Evolutionary conservation across 2,888 invertebrate genomes (phyloP).

Genomic region (Achlya flavicornis): DNA sequence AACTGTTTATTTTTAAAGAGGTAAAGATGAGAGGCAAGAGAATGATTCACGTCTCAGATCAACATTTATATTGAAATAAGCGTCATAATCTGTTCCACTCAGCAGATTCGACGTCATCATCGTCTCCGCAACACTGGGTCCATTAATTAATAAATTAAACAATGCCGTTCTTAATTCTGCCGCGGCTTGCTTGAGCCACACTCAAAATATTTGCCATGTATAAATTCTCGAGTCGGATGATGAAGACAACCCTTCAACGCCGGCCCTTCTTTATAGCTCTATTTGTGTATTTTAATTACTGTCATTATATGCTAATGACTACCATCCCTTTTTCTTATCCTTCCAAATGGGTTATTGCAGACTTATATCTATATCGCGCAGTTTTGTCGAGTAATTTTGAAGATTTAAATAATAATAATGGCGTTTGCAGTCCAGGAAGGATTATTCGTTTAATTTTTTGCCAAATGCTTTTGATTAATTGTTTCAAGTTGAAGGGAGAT

Average conservation of each 20-base stretch:
- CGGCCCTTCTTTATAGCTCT: conserved; percentile 85
- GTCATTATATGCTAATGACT: conserved; percentile 87
- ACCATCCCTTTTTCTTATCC: conserved; percentile 85
- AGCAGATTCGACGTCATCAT: conserved; percentile 49
- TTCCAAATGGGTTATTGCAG: conserved; percentile 81
- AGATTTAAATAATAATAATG: conserved; percentile 81
- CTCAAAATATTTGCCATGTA: conserved; percentile 82
- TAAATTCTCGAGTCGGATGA: conserved; percentile 79
- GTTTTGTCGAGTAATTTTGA: conserved; percentile 71
- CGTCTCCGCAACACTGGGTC: conserved; percentile 70
- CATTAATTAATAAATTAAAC: conserved; percentile 83
- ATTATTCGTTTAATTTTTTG: conserved; percentile 68
- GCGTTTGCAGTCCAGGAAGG: conserved; percentile 55
- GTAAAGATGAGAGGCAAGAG: background rate
- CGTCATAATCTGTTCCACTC: conserved; percentile 48
- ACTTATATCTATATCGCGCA: conserved; percentile 77
- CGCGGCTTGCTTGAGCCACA: conserved; percentile 67
- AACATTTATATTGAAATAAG: conserved; percentile 30
- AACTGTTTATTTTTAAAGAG: background rate
- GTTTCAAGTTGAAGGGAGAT: conserved; percentile 64
- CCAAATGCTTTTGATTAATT: conserved; percentile 77
- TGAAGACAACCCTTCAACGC: conserved; percentile 83
- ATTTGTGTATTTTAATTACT: conserved; percentile 89
- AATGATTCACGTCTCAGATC: conserved; percentile 17
- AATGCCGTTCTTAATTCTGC: conserved; percentile 75